Evolutionary conservation across 2,113 vertebrate species (phyloP).

Genomic region (Brienomyrus brachyistius): DNA sequence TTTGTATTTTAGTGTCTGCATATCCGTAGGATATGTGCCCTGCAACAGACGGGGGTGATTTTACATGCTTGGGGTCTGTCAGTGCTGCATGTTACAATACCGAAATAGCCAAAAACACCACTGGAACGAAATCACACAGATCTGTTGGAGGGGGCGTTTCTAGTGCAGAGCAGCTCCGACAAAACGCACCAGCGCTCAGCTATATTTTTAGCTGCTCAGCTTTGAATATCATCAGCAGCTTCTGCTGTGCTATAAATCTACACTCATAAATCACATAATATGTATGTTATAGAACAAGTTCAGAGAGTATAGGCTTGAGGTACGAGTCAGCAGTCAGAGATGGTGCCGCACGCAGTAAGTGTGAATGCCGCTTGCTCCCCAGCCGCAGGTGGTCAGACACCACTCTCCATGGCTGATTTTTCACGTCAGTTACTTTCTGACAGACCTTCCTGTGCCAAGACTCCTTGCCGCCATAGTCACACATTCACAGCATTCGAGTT

Average conservation of each 20-base stretch:
- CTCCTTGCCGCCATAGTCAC: not conserved
- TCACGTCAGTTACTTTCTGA: not conserved
- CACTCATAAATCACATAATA: not conserved
- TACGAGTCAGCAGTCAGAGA: not conserved
- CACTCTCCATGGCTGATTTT: not conserved
- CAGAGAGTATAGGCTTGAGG: not conserved
- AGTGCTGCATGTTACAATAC: not conserved
- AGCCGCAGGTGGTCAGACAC: not conserved
- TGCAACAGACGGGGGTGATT: not conserved
- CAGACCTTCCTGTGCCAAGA: not conserved
- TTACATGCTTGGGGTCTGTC: not conserved
- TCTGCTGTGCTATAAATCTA: not conserved
- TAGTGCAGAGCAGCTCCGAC: not conserved
- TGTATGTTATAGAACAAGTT: not conserved
- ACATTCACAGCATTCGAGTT: not conserved
- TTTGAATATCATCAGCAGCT: not conserved
- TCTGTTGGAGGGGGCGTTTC: not conserved
- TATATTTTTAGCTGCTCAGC: not conserved
- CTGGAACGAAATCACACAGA: not conserved
- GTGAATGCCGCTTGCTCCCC: not conserved
- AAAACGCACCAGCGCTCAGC: not conserved
- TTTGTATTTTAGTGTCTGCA: not conserved
- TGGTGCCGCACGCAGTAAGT: not conserved
- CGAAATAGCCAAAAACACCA: not conserved
- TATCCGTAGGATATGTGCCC: not conserved